phyloP scores from a whole-genome alignment of 2,113 vertebrate genomes.

The Xyliphius kryptos region DNA sequence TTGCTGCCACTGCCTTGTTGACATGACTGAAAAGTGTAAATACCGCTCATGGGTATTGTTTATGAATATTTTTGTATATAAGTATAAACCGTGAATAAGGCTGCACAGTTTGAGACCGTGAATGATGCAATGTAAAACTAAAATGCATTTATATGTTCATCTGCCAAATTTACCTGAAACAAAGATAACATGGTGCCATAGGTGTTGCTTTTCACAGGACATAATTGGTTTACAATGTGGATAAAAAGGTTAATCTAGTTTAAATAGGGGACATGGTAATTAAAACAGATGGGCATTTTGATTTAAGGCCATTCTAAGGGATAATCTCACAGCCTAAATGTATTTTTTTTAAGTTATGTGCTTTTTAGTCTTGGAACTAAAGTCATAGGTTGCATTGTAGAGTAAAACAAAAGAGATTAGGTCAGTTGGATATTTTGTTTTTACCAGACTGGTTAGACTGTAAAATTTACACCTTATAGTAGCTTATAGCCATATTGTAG shows the following conservation, averaged over 20 bases:
- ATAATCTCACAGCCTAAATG: constrained; percentile 26
- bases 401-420: not conserved
- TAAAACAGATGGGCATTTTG: not conserved
- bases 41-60: not conserved
- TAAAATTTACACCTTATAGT: too few species aligned
- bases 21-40: not conserved
- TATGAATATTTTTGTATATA: not conserved
- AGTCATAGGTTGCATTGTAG: not conserved
- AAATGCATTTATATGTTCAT: too few species aligned
- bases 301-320: constrained; percentile 8
- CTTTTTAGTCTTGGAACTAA: not conserved
- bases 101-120: not conserved
- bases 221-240: constrained; percentile 13
- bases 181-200: not conserved
- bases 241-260: constrained; percentile 28
- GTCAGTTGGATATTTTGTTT: not conserved
- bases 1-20: not conserved
- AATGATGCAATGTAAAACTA: too few species aligned
- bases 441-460: not conserved
- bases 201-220: constrained; percentile 12
- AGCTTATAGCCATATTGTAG: too few species aligned
- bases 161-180: too few species aligned
- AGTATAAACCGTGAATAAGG: too few species aligned
- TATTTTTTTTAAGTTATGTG: not conserved
- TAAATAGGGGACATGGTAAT: constrained; percentile 24